Conservation (phyloP, 2,797 vertebrate species). For the Alectoris magna region DNA sequence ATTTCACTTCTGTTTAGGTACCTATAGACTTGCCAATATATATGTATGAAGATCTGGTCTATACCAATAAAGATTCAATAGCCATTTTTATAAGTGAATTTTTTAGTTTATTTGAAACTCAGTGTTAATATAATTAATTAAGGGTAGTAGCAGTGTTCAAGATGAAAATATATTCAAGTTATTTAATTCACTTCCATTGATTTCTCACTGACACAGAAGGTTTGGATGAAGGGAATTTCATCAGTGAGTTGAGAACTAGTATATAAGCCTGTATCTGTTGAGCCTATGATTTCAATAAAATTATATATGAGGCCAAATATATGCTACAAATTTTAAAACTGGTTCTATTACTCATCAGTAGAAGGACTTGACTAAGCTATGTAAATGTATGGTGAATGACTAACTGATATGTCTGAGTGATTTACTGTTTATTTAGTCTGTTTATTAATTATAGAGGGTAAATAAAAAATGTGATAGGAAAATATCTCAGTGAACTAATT, state of each 20-base stretch:
- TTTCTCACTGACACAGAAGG: background rate
- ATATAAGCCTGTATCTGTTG: background rate
- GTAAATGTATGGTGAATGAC: background rate
- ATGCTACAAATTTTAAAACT: background rate
- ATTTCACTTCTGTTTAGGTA: background rate
- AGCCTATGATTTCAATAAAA: background rate
- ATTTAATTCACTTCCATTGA: background rate
- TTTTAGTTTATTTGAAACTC: background rate
- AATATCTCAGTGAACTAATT: background rate
- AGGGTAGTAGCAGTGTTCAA: background rate
- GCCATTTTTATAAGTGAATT: background rate
- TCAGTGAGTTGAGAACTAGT: background rate
- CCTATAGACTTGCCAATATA: background rate
- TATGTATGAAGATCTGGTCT: background rate
- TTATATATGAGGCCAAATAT: background rate
- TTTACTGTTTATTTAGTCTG: background rate
- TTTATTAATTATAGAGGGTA: background rate
- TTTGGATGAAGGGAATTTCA: background rate
- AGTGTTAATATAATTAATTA: background rate
- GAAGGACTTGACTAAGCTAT: background rate
- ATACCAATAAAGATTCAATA: background rate
- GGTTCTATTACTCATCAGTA: background rate
- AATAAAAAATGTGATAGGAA: background rate
- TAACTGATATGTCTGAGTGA: background rate
- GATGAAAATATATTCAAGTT: background rate